Percentiles rank a stretch among this genome's conserved stretches.
These are phyloP conservation scores for Hirundo rustica DNA, from an alignment of 2,797 vertebrate species.

Conservation along the genomic window DNA sequence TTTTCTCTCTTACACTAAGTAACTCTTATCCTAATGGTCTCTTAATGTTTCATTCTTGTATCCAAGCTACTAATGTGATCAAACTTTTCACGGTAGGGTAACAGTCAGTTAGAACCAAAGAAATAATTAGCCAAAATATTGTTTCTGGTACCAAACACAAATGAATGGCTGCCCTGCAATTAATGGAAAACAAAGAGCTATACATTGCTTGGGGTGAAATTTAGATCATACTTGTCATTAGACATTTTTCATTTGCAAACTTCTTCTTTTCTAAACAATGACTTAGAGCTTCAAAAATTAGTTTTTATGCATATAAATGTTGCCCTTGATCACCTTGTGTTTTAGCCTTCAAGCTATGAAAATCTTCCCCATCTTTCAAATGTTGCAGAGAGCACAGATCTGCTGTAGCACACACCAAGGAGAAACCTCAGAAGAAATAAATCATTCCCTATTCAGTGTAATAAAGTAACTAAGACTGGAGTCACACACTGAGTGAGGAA, in stretches of 20 bases:
- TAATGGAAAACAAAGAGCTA: slow-evolving; percentile 34
- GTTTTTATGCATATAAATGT: neutral
- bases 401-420: neutral
- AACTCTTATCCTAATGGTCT: neutral
- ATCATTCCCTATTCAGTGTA: neutral
- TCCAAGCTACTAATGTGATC: neutral
- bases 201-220: slow-evolving; percentile 50
- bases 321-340: neutral
- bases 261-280: slow-evolving; percentile 40
- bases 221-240: slow-evolving; percentile 43
- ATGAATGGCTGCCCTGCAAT: neutral
- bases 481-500: neutral
- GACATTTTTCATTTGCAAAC: slow-evolving; percentile 43
- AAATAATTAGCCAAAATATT: neutral
- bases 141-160: neutral
- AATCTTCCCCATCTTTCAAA: slow-evolving; percentile 19
- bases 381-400: neutral
- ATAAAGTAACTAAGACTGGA: neutral
- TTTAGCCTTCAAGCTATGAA: slow-evolving; percentile 27
- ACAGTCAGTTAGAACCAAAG: neutral
- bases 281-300: slow-evolving; percentile 16
- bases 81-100: neutral
- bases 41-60: slow-evolving; percentile 6
- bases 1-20: neutral
- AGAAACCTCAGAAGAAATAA: neutral